These are phyloP conservation scores for Dromas ardeola DNA, from an alignment of 2,113 vertebrate species.

Conservation along the genomic window DNA sequence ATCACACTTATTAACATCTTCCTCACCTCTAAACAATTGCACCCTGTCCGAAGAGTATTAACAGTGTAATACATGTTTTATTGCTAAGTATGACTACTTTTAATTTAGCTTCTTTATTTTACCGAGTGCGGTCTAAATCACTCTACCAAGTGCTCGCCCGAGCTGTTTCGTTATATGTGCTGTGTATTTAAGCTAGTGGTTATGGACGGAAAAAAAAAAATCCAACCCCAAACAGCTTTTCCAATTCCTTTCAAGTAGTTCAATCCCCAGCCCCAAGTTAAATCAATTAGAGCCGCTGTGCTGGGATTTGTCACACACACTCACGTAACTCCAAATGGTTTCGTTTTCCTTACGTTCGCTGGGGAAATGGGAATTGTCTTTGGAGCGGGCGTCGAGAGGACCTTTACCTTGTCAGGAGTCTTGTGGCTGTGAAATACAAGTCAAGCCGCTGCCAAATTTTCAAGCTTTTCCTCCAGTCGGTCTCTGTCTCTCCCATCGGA, in stretches of 20 bases:
- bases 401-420: background rate
- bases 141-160: background rate
- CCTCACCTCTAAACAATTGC: background rate
- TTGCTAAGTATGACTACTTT: background rate
- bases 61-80: background rate
- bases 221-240: background rate
- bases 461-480: background rate
- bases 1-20: background rate
- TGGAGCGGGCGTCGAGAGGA: fast-evolving
- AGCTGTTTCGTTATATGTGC: background rate
- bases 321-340: background rate
- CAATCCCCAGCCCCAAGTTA: background rate
- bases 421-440: background rate
- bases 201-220: background rate
- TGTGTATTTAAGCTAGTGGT: background rate
- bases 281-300: background rate
- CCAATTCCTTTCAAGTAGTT: background rate
- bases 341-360: background rate
- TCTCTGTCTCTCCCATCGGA: background rate
- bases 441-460: background rate
- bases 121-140: background rate
- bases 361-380: background rate
- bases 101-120: background rate
- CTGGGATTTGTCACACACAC: background rate
- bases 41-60: background rate